Evolutionary conservation across 64 coral and sea anemone genomes (phyloP).

Genomic region (Astreopora myriophthalma): DNA sequence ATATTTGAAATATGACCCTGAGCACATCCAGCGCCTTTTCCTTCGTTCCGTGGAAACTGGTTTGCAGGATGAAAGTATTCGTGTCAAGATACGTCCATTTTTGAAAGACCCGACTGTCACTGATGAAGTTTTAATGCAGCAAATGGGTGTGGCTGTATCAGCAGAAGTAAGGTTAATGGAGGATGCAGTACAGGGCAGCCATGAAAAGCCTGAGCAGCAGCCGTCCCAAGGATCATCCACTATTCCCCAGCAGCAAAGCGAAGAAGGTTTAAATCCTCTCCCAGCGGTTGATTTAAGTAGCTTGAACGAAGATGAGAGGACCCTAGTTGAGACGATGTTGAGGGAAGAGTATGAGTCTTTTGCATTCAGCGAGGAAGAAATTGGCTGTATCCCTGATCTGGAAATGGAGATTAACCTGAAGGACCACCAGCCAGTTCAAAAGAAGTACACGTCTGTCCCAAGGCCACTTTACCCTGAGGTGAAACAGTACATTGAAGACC

Average conservation of each 20-base stretch:
- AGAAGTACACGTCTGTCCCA: not conserved
- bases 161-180: no score
- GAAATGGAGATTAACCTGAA: not conserved
- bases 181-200: no score
- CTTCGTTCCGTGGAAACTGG: conserved; percentile 67
- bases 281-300: not conserved
- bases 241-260: not conserved
- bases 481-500: no score
- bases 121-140: conserved; percentile 59
- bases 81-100: conserved; percentile 69
- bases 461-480: not conserved
- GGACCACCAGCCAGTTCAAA: not conserved
- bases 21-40: conserved; percentile 46
- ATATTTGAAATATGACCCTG: conserved; percentile 24
- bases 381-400: not conserved
- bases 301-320: not conserved
- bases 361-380: not conserved
- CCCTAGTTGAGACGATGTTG: not conserved
- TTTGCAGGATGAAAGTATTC: conserved; percentile 68
- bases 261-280: not conserved
- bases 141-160: conserved; percentile 53
- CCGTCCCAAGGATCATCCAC: not conserved
- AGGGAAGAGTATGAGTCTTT: not conserved
- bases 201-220: not conserved
- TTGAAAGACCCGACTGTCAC: conserved; percentile 60